phyloP scores from a whole-genome alignment of 1,140 invertebrate species.

The Goniozus legneri region DNA sequence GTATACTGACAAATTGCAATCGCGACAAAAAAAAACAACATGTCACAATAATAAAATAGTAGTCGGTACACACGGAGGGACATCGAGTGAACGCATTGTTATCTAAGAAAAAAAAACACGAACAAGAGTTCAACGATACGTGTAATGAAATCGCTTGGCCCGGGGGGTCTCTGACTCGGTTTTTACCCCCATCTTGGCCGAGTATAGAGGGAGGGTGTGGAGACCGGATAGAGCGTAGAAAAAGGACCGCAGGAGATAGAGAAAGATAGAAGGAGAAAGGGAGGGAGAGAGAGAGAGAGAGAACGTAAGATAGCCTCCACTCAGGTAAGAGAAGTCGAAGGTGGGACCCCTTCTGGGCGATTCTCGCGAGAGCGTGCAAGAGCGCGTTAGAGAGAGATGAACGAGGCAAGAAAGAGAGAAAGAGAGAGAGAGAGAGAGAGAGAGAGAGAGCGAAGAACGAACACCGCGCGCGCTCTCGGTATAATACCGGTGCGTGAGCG shows the following conservation, averaged over 20 bases:
- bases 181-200: constrained; percentile 24
- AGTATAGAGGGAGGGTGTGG: constrained; percentile 32
- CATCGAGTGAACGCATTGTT: too few relatives aligned
- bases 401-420: constrained; percentile 17
- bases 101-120: background rate
- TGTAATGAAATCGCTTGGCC: constrained; percentile 39
- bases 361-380: constrained; percentile 17
- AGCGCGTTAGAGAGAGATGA: constrained; percentile 15
- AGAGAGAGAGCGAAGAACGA: constrained; percentile 24
- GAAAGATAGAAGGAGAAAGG: too few relatives aligned
- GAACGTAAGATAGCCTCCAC: too few relatives aligned
- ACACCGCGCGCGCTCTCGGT: too few relatives aligned
- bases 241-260: constrained; percentile 18
- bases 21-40: too few relatives aligned
- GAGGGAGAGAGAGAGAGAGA: constrained; percentile 26
- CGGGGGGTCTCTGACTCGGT: constrained; percentile 25
- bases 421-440: constrained; percentile 29
- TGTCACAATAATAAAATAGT: too few relatives aligned
- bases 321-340: too few relatives aligned
- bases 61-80: too few relatives aligned
- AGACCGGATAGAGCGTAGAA: constrained; percentile 18
- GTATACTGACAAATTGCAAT: too few relatives aligned
- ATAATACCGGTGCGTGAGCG: too few relatives aligned
- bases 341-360: too few relatives aligned
- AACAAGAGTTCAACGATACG: background rate